phyloP scores from a whole-genome alignment of 2,113 vertebrate genomes.

The Eleginops maclovinus region DNA sequence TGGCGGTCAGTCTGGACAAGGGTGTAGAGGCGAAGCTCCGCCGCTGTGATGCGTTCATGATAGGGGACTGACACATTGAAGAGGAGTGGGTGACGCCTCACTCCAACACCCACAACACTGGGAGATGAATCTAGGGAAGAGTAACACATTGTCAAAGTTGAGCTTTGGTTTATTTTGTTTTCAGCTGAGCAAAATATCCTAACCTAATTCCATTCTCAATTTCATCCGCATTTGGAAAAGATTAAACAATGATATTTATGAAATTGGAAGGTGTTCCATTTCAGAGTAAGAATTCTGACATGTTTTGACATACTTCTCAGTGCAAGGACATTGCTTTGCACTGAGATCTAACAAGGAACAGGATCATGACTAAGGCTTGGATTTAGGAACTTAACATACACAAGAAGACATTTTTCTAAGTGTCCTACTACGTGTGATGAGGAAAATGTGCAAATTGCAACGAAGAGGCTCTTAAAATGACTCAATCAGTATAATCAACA shows the following conservation, averaged over 20 bases:
- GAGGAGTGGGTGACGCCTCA: constrained; percentile 91
- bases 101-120: constrained; percentile 78
- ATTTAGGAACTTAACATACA: neutral
- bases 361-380: neutral
- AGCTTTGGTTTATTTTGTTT: neutral
- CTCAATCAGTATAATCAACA: neutral
- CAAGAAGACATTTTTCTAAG: neutral
- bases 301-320: too few species aligned
- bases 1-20: constrained; percentile 89
- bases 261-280: neutral
- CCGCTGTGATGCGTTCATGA: constrained; percentile 92
- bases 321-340: neutral
- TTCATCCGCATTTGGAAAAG: neutral
- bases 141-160: neutral
- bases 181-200: neutral
- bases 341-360: neutral
- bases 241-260: neutral
- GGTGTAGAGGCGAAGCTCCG: constrained; percentile 94
- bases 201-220: neutral
- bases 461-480: neutral
- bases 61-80: constrained; percentile 96
- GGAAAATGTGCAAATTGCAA: neutral
- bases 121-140: constrained; percentile 85
- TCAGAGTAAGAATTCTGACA: neutral
- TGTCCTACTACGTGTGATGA: neutral